Base-by-base conservation (phyloP, 2,797 vertebrate genomes). In the Martes flavigula region DNA sequence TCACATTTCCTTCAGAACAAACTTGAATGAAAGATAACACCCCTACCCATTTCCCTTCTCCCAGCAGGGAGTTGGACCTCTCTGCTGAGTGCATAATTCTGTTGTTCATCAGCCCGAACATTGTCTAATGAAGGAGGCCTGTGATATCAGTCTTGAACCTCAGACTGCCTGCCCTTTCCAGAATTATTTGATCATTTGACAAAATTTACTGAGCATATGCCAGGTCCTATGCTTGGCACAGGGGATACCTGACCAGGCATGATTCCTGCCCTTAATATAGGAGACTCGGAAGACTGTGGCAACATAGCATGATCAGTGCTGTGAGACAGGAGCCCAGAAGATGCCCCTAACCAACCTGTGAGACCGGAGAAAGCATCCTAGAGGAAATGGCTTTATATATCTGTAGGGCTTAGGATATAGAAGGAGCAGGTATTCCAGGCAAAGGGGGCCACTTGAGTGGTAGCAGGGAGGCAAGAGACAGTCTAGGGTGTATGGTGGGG, bases 1-100 rank as follows among this genome's bases (percentile, higher is more conserved):
- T 98, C 91, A 56, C 64, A 30, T 97, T 97, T 96, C 97, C 90
- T 97, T 93, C 32, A 25, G 32, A n/a, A 56, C 73, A 79, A n/a
- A 84, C 51, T 43, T 89, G 25, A 23, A 27, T 82, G 96, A 95
- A 92, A 98, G 87, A 60, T 54, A 60, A 90, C 66, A 91, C 88
- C 38, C 17, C 56, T 62, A 18, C 43, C 77, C 27, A 4, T 70
- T 90, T 66, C 85, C 66, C 40, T 73, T 73, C 82, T 94, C 30
- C 58, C 5, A 1, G 25, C 51, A 46, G 40, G 48, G 62, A 92
- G 20, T 75, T 68, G 66, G 83, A 48, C 79, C 81, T 91, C 35
- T 78, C 79, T 94, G 79, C 43, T 87, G 88, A 92, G 66, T 86
- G 25, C 58, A 73, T 81, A 51, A 46, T n/a, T 89, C 72, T 46